Conservation (phyloP, 2,113 vertebrate genomes). For the Brachyistius frenatus region DNA sequence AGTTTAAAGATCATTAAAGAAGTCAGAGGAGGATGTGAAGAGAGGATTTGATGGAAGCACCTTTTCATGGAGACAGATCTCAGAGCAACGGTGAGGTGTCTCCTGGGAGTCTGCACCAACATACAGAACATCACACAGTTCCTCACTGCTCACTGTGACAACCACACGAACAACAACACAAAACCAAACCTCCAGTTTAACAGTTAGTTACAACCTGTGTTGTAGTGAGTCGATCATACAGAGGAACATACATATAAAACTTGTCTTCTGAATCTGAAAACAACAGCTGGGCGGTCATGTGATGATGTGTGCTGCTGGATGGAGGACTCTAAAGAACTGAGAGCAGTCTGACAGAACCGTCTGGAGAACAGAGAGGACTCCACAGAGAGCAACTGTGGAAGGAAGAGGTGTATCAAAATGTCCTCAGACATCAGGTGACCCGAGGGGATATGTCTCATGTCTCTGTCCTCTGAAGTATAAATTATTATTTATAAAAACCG, state of each 20-base stretch:
- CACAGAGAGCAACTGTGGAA: slow-evolving; percentile 20
- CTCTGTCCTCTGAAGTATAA: slow-evolving; percentile 35
- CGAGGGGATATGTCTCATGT: slow-evolving; percentile 26
- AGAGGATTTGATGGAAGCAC: too few relatives aligned
- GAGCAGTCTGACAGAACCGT: neutral
- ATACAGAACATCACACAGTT: too few relatives aligned
- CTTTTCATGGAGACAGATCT: too few relatives aligned
- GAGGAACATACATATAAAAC: neutral
- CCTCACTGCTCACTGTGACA: too few relatives aligned
- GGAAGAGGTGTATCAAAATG: neutral
- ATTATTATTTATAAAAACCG: slow-evolving; percentile 54
- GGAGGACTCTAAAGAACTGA: neutral
- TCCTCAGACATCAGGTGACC: slow-evolving; percentile 19
- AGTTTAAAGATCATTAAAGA: too few relatives aligned
- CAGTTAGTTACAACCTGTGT: neutral
- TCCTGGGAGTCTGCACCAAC: too few relatives aligned
- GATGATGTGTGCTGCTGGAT: neutral
- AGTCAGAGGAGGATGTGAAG: too few relatives aligned
- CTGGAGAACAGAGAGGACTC: neutral
- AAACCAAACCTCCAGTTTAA: too few relatives aligned
- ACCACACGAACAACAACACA: too few relatives aligned
- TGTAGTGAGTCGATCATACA: neutral
- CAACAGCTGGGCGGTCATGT: neutral
- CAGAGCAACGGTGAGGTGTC: too few relatives aligned
- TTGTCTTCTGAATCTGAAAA: neutral